Base-by-base conservation (phyloP, 2,797 vertebrate genomes). In the Enteromius argenteus region DNA sequence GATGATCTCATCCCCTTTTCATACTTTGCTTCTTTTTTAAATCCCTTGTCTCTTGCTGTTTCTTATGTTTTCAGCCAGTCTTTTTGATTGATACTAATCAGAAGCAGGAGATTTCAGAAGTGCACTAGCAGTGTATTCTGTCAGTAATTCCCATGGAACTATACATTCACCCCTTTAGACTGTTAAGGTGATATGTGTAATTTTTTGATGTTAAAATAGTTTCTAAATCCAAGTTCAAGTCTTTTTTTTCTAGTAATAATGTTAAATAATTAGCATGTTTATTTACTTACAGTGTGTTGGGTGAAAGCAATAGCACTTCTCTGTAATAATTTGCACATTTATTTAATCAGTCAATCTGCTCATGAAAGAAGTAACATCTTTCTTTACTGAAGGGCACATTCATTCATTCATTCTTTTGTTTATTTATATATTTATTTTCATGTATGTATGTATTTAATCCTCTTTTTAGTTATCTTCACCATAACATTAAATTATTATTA, bases 1-100 rank as follows among this genome's bases (percentile, higher is more conserved):
- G 53, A 76, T 79, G 8, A 19, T 49, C 79, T 80, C 78, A 67
- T 58, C 32, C 88, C 56, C 80, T 85, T 76, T 87, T 71, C 21
- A 23, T 42, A 68, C 49, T 39, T 81, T 81, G 66, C 77, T 79
- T 64, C 13, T 42, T 72, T 46, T 30, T 5, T 58, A 27, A 27
- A 60, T 19, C n/a, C 11, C 3, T 67, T 37, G 3, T 69, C 27
- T 80, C 60, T 21, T n/a, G n/a, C 27, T 73, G 44, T 30, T 42
- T 82, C 35, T 58, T 51, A 73, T 56, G 79, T 66, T n/a, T 73
- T 68, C 67, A 9, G 44, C 23, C 44, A 11, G 51, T 86, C 60
- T 69, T 84, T 69, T 60, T 68, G 46, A 58, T 30, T 53, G 49
- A 60, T 71, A 5, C 17, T 60, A 71, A 58, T 58, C 30, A 19